Evolutionary conservation across 1,140 invertebrate species (phyloP), one percentile per base, ranked within the genome.

Genomic region (Cotesia chilonis): DNA sequence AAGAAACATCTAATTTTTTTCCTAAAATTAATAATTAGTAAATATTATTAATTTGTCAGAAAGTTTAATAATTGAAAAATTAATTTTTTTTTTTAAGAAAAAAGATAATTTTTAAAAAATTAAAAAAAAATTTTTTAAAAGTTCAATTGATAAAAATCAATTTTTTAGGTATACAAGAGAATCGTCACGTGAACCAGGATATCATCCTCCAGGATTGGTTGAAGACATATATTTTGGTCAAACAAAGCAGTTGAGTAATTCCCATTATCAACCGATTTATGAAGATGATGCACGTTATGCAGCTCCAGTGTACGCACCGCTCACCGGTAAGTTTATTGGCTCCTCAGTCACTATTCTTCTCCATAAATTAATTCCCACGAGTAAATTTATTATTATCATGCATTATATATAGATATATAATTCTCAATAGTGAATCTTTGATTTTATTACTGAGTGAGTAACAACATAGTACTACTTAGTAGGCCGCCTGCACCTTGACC

Each of bases 241-340:
- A 72, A 74, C 79, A 28, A 79, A 79, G 59, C 78, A 78, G 52
- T 77, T 78, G 75, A 80, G 75, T 68, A 79, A 78, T 73, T 78
- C 79, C 72, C 82, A 82, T 78, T 81, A 81, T 72, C 83, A 82
- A 60, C 80, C 83, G 65, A 85, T 83, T 77, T 85, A 85, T 73
- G 84, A 87, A 74, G 83, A 84, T 72, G 82, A 84, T 73, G 79
- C 83, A 60, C 79, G 83, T 61, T 85, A 85, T 73, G 77, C 77
- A 36, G 80, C 85, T 38, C 76, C 83, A 64, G 77, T 85, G 73
- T 85, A 84, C 74, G 70, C 80, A 69, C 83, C 82, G 73, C 79
- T 84, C 72, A 79, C 84, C 57, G 82, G 85, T 85, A 78, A 85
- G 80, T 71, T 52, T 52, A 6, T 10, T 47, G 28, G 28, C 28